Conservation (phyloP, 2,888 invertebrate species). For the Euplexia lucipara region DNA sequence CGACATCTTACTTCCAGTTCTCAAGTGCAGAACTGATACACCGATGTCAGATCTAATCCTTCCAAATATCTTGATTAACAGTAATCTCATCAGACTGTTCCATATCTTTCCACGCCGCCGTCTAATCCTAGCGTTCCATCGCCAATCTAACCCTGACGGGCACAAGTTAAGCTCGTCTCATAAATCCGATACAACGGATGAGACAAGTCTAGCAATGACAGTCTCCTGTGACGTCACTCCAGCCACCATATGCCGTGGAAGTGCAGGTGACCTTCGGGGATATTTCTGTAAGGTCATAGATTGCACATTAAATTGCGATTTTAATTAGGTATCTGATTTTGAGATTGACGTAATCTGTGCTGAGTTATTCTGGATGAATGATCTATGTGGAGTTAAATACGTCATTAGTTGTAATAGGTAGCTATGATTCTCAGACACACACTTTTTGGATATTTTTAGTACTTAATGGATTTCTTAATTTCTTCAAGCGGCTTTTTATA, state of each 20-base stretch:
- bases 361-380: not conserved
- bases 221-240: conserved; percentile 50
- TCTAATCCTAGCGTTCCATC: conserved; percentile 12
- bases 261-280: conserved; percentile 43
- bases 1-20: not conserved
- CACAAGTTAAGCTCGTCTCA: conserved; percentile 21
- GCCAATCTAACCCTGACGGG: conserved; percentile 26
- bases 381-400: not conserved
- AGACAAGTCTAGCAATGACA: conserved; percentile 56
- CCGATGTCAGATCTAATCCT: not conserved
- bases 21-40: not conserved
- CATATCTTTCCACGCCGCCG: not conserved
- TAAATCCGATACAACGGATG: conserved; percentile 65
- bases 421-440: not conserved
- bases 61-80: not conserved
- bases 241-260: conserved; percentile 11
- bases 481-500: too few species aligned
- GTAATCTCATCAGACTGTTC: conserved; percentile 12
- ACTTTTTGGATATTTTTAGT: not conserved
- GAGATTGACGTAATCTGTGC: not conserved
- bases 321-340: not conserved
- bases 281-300: conserved; percentile 22
- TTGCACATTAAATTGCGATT: conserved; percentile 7
- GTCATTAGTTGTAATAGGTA: too few species aligned
- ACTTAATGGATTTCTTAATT: too few species aligned